Evolutionary conservation across 2,797 vertebrate genomes (phyloP).

Genomic region (Pristis pectinata): DNA sequence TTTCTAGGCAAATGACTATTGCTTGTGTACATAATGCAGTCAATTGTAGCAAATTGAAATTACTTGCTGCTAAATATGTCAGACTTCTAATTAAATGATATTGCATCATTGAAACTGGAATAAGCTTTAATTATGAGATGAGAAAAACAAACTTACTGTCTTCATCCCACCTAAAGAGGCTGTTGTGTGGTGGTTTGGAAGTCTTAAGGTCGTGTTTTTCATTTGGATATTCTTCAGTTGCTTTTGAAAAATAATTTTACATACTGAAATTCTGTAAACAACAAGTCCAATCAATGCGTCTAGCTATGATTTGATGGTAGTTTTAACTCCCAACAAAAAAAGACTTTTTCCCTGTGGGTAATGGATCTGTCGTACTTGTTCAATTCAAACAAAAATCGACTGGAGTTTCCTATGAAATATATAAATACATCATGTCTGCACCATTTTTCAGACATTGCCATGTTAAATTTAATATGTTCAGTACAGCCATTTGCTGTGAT

Average conservation of each 20-base stretch:
- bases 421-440: background rate
- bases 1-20: background rate
- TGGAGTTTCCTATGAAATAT: background rate
- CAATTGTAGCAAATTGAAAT: background rate
- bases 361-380: background rate
- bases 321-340: background rate
- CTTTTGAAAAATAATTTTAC: background rate
- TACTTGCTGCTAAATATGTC: background rate
- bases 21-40: background rate
- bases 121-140: background rate
- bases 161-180: background rate
- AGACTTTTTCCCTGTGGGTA: background rate
- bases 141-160: background rate
- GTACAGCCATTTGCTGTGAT: background rate
- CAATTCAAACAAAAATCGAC: background rate
- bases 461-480: slow-evolving; percentile 10
- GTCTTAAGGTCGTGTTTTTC: background rate
- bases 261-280: background rate
- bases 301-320: background rate
- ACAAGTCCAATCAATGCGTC: background rate
- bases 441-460: background rate
- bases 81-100: slow-evolving; percentile 11
- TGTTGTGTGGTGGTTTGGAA: background rate
- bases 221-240: background rate
- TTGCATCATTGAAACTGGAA: slow-evolving; percentile 8